These are phyloP conservation scores for Picus viridis DNA, from an alignment of 2,797 vertebrate genomes.

Conservation along the genomic window DNA sequence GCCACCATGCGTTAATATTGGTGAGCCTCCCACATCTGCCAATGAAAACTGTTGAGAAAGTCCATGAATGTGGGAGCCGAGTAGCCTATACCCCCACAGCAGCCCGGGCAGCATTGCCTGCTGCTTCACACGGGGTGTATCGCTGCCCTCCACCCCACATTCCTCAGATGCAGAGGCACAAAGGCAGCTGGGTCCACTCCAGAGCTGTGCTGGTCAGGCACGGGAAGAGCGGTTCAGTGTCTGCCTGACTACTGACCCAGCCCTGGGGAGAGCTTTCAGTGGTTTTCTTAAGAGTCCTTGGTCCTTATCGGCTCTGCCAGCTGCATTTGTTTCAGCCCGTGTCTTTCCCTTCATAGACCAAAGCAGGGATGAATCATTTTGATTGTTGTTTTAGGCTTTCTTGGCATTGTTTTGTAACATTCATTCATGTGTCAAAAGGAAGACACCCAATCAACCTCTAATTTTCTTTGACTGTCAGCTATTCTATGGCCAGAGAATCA, in stretches of 20 bases:
- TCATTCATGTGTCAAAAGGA: not conserved
- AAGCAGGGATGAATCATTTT: not conserved
- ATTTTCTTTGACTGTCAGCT: not conserved
- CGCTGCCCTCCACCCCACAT: not conserved
- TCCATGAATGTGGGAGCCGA: not conserved
- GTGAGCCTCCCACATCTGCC: rapidly evolving
- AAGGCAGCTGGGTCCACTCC: not conserved
- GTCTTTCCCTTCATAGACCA: not conserved
- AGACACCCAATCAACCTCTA: rapidly evolving
- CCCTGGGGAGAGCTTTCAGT: rapidly evolving
- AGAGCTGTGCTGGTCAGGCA: rapidly evolving
- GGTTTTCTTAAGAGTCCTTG: not conserved
- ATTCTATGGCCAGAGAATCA: not conserved
- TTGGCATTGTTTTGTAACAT: not conserved
- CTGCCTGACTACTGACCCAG: rapidly evolving
- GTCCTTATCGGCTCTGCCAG: not conserved
- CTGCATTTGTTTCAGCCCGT: rapidly evolving
- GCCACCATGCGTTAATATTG: rapidly evolving
- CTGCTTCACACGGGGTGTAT: rapidly evolving
- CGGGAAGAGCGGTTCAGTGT: rapidly evolving
- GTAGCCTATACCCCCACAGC: rapidly evolving
- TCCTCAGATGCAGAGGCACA: rapidly evolving
- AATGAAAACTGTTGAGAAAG: not conserved
- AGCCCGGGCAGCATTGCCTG: not conserved
- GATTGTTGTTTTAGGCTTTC: rapidly evolving